phyloP scores from a whole-genome alignment of 2,888 invertebrate genomes.

The Leptinotarsa juncta region DNA sequence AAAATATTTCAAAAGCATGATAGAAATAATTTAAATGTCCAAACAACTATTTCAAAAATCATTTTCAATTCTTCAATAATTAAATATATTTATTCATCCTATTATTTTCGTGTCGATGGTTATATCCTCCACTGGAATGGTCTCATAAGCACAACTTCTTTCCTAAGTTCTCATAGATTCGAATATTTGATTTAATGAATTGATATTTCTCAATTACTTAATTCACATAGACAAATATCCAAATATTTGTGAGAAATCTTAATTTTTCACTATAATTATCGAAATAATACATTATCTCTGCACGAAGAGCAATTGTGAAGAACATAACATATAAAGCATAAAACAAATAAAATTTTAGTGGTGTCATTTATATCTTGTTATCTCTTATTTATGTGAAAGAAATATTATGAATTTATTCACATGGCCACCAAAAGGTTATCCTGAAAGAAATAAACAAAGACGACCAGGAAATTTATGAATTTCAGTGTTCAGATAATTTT shows the following conservation, averaged over 20 bases:
- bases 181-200: background rate
- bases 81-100: too few relatives aligned
- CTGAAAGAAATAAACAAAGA: conserved; percentile 22
- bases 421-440: conserved; percentile 25
- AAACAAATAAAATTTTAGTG: conserved; percentile 17
- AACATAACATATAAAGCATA: background rate
- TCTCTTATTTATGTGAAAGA: conserved; percentile 8
- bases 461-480: conserved; percentile 12
- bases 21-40: too few relatives aligned
- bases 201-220: background rate
- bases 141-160: background rate
- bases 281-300: background rate
- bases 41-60: too few relatives aligned
- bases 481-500: conserved; percentile 11
- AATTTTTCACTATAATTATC: background rate
- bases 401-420: conserved; percentile 15
- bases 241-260: background rate
- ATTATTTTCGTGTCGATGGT: too few relatives aligned
- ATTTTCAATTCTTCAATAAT: too few relatives aligned
- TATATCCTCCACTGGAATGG: too few relatives aligned
- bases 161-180: background rate
- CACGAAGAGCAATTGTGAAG: conserved; percentile 6
- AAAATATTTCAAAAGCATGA: too few relatives aligned
- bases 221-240: background rate
- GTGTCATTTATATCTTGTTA: conserved; percentile 11